Conservation (phyloP, 2,113 vertebrate species). For the Isurus oxyrinchus region DNA sequence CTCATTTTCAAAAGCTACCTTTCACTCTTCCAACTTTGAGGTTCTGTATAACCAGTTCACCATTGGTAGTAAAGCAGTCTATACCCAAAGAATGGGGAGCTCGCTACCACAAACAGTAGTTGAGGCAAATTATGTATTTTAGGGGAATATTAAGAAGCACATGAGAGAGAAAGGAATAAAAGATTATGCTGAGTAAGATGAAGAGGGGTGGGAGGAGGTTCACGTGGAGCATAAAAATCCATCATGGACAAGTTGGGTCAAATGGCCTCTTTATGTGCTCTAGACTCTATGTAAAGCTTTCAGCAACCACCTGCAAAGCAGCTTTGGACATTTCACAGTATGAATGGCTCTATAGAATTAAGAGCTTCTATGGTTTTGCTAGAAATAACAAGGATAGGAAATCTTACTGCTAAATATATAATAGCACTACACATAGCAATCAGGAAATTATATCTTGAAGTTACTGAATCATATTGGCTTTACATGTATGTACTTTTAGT, state of each 20-base stretch:
- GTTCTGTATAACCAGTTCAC: background rate
- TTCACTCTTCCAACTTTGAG: background rate
- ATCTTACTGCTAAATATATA: background rate
- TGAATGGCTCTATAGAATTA: background rate
- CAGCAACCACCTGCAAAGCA: background rate
- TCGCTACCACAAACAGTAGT: background rate
- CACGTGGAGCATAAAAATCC: background rate
- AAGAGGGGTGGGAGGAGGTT: background rate
- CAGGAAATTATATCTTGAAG: background rate
- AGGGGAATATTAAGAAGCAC: background rate
- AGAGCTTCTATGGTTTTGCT: background rate
- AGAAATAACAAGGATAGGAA: background rate
- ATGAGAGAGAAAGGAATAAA: background rate
- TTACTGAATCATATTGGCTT: background rate
- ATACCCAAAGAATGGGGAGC: background rate
- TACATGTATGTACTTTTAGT: background rate
- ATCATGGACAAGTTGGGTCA: background rate
- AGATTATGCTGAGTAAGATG: background rate
- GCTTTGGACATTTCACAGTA: background rate
- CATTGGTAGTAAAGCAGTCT: background rate
- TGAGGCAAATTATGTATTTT: background rate
- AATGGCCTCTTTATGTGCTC: background rate
- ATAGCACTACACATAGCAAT: background rate
- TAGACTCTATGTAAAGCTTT: background rate
- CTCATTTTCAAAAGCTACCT: background rate